Conservation (phyloP, 2,797 vertebrate species). For the Neomorphus geoffroyi region DNA sequence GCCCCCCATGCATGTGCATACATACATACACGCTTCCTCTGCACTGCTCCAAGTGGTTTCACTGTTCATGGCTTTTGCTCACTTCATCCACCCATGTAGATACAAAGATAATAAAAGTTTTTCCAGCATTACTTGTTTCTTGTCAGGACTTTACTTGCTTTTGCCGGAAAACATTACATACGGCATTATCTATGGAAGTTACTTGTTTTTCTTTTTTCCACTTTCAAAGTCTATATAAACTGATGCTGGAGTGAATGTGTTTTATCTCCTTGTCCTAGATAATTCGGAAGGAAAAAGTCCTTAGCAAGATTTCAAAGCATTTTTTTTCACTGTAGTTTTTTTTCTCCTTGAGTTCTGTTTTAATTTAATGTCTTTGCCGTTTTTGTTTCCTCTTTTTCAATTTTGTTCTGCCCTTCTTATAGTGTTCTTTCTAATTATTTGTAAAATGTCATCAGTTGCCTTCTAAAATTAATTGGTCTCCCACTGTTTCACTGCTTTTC, state of each 20-base stretch:
- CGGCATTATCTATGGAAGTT: not conserved
- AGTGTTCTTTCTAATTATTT: constrained; percentile 29
- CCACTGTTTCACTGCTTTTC: not conserved
- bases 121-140: not conserved
- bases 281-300: not conserved
- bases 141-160: not conserved
- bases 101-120: not conserved
- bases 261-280: not conserved
- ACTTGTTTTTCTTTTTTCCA: not conserved
- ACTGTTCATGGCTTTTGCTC: not conserved
- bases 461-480: constrained; percentile 11
- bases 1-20: accelerated
- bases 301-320: not conserved
- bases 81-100: not conserved
- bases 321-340: not conserved
- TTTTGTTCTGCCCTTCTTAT: not conserved
- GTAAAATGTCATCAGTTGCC: not conserved
- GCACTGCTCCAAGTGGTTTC: not conserved
- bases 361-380: not conserved
- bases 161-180: not conserved
- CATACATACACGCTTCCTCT: accelerated
- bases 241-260: not conserved
- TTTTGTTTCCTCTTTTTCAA: not conserved
- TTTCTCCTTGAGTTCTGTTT: not conserved
- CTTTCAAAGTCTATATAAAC: not conserved